phyloP scores from a whole-genome alignment of 2,113 vertebrate genomes.

The Paedocypris sp. region DNA sequence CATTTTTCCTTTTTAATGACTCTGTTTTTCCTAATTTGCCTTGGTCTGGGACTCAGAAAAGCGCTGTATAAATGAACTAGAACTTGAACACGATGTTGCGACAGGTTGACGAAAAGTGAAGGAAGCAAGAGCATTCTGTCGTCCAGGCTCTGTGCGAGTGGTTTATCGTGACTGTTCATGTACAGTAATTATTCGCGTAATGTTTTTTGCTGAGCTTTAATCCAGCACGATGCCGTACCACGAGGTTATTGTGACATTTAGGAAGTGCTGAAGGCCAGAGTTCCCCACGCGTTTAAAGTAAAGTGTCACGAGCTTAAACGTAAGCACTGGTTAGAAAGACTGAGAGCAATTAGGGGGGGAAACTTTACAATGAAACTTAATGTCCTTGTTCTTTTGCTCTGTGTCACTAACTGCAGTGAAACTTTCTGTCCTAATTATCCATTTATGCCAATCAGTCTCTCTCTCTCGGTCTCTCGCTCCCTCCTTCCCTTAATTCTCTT shows the following conservation, averaged over 20 bases:
- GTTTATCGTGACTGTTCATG: no score
- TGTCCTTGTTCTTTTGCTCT: slow-evolving; percentile 59
- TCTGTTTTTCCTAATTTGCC: no score
- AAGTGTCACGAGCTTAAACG: slow-evolving; percentile 38
- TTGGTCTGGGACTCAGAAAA: no score
- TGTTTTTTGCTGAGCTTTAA: no score
- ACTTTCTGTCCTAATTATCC: slow-evolving; percentile 72
- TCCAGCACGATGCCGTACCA: no score
- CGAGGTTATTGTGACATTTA: slow-evolving; percentile 51
- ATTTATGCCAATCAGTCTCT: slow-evolving; percentile 67
- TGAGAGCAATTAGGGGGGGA: slow-evolving; percentile 46
- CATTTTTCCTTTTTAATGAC: no score
- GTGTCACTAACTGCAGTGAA: slow-evolving; percentile 57
- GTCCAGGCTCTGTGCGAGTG: no score
- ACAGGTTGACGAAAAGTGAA: no score
- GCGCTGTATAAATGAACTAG: no score
- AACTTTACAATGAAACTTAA: slow-evolving; percentile 59
- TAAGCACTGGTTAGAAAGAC: slow-evolving; percentile 42
- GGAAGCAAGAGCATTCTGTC: no score
- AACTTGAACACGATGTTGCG: no score
- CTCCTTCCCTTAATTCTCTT: slow-evolving; percentile 53
- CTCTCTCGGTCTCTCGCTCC: slow-evolving; percentile 55
- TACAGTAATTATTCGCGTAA: no score
- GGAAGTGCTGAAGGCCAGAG: slow-evolving; percentile 43
- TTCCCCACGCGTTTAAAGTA: slow-evolving; percentile 48